Evolutionary conservation across 2,113 vertebrate species (phyloP).

Genomic region (Oncorhynchus mykiss): DNA sequence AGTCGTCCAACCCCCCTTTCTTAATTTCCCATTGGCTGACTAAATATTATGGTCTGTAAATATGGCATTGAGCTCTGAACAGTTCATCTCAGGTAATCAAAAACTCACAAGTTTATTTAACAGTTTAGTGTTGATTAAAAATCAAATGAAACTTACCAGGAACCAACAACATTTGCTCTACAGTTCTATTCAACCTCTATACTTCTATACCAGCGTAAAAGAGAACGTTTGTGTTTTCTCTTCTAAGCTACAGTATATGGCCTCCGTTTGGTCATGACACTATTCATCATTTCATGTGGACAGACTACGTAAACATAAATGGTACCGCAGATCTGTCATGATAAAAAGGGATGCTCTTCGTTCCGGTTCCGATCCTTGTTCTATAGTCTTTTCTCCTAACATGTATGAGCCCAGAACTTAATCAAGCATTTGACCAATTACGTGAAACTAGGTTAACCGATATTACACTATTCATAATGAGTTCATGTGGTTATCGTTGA

Average conservation of each 20-base stretch:
- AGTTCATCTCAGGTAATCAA: no score
- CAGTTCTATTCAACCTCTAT: neutral
- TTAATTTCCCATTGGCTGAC: neutral
- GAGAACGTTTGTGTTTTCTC: neutral
- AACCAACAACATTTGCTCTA: neutral
- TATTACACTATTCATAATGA: neutral
- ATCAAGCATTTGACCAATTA: neutral
- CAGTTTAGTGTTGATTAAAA: neutral
- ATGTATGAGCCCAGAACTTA: slow-evolving; percentile 17
- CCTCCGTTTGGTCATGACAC: neutral
- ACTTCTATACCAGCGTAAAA: neutral
- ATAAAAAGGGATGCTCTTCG: no score
- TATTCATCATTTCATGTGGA: neutral
- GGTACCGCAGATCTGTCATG: no score
- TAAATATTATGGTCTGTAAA: neutral
- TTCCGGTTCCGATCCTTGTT: no score
- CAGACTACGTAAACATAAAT: neutral
- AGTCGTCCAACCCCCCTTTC: neutral
- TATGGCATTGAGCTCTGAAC: neutral
- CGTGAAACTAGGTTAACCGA: no score
- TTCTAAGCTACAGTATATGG: no score
- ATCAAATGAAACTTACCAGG: neutral
- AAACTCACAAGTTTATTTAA: neutral
- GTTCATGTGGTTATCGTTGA: neutral
- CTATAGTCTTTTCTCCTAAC: no score